These are phyloP conservation scores for Platycnemis pennipes DNA, from an alignment of 2,888 invertebrate species.

Conservation along the genomic window DNA sequence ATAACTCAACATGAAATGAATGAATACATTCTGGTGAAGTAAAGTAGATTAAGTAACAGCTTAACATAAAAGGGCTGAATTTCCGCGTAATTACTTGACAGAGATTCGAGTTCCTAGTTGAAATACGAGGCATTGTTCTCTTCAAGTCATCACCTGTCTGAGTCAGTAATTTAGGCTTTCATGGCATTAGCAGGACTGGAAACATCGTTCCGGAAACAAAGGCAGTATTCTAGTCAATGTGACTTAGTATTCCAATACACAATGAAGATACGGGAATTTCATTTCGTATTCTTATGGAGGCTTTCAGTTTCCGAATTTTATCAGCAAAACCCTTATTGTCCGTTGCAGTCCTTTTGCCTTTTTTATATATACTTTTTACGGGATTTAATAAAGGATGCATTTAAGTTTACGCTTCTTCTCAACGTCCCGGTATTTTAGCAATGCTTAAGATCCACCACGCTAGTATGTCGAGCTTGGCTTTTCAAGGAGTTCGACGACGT, in stretches of 20 bases:
- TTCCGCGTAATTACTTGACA: background rate
- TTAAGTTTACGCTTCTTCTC: background rate
- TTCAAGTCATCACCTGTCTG: background rate
- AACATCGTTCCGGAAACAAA: background rate
- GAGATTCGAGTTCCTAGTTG: background rate
- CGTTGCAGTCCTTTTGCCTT: background rate
- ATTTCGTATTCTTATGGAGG: background rate
- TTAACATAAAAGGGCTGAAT: background rate
- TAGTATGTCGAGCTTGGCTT: background rate
- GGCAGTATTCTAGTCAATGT: background rate
- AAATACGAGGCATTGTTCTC: background rate
- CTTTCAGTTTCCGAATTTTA: background rate
- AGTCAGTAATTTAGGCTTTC: background rate
- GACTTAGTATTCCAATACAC: background rate
- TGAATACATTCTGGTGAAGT: too few species aligned
- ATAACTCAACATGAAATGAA: too few species aligned
- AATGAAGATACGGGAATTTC: background rate
- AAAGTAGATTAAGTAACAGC: too few species aligned
- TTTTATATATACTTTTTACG: background rate
- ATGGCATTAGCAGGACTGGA: background rate
- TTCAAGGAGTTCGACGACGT: background rate
- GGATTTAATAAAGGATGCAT: background rate
- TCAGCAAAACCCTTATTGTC: background rate
- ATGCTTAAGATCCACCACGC: background rate
- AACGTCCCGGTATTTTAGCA: background rate